Evolutionary conservation across 2,888 invertebrate genomes (phyloP), one percentile per base, ranked within the genome.

Genomic region (Trachelus stipa): DNA sequence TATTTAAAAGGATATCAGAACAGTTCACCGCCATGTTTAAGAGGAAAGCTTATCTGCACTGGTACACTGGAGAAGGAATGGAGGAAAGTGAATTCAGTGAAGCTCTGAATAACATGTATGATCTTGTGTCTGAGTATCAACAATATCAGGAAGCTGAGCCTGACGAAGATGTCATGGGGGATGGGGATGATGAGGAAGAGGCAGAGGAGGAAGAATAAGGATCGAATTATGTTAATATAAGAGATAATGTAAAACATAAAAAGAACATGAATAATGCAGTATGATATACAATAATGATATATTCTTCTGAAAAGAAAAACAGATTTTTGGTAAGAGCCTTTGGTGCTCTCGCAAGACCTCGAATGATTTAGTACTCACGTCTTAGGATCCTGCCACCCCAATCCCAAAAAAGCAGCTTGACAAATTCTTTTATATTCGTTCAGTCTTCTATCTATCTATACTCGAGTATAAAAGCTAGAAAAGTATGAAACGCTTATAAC

Each of bases 31-130:
- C 97, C 88, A 98, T 98, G 98, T 98, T 98, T 94, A 94, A 98
- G 85, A 95, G 98, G 87, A 98, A 98, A 92, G 98, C 98, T 91
- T 98, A 98, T 95, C 94, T 98, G 92, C 98, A 98, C 94, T 98
- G 98, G 98, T 98, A 98, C 93, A 98, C 98, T 33, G 98, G 98
- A 78, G 98, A 98, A 92, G 98, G 98, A 81, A 98, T 98, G 98
- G 98, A 98, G 92, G 98, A 98, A 92, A 96, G 98, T 97, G 98
- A 98, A 92, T 98, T 98, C 93, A 97, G 97, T 78, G 98, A 98
- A 90, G 98, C 98, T 1, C 98, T 98, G 92, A 97, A 97, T 88
- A 98, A 98, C 94, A 97, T 98, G 94, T 97, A 96, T 90, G 97
- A 97, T 91, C 92, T 97, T 92, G 96, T 97, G 56, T 96, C 96